A percentile compares a stretch with the other conserved stretches of the same genome.
phyloP scores from a whole-genome alignment of 2,888 invertebrate species.

The Nephrocerus scutellatus region DNA sequence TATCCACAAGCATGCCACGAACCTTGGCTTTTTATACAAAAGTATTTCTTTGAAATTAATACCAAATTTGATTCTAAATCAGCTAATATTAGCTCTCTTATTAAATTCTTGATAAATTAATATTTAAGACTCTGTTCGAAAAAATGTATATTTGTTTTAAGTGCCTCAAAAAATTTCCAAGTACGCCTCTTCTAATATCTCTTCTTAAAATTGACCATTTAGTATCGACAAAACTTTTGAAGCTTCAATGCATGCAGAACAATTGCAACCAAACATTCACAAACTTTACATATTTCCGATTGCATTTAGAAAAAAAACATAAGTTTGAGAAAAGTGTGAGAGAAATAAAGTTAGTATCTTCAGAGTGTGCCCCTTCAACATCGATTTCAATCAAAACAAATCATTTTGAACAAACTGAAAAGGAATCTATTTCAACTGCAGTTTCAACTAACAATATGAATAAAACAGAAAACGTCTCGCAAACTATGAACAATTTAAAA shows the following conservation, averaged over 20 bases:
- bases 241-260: conserved; percentile 11
- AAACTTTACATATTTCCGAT: conserved; percentile 10
- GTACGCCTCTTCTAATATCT: conserved; percentile 6
- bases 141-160: conserved; percentile 16
- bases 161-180: conserved; percentile 9
- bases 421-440: background rate
- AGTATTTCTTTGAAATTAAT: background rate
- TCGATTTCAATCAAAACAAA: too few species aligned
- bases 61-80: conserved; percentile 10
- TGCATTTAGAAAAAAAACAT: conserved; percentile 9
- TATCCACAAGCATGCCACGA: conserved; percentile 10
- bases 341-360: too few species aligned
- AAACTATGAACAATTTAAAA: conserved; percentile 1
- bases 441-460: conserved; percentile 1
- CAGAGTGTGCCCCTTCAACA: background rate
- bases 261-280: conserved; percentile 12
- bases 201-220: conserved; percentile 15
- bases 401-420: background rate
- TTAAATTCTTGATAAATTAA: conserved; percentile 4
- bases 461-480: too few species aligned
- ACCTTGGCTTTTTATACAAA: conserved; percentile 9
- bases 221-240: conserved; percentile 9
- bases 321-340: background rate
- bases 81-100: conserved; percentile 9
- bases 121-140: conserved; percentile 1